Percentiles rank a stretch among this genome's conserved stretches.
Evolutionary conservation across 2,113 vertebrate species (phyloP).

Genomic region (Strix uralensis): DNA sequence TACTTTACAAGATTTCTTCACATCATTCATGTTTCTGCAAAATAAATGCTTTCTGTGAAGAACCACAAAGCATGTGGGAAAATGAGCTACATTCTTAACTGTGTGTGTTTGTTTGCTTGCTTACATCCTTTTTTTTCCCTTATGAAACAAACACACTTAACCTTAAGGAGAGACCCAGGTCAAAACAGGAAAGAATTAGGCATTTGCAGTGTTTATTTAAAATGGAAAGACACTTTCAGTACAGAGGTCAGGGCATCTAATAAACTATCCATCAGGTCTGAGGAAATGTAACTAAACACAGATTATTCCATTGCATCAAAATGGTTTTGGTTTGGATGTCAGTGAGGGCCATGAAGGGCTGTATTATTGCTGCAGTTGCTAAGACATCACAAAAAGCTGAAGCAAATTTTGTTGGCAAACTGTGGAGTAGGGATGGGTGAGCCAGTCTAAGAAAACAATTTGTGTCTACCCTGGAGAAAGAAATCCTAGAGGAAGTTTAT

Average conservation of each 20-base stretch:
- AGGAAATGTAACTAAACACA: constrained; percentile 19
- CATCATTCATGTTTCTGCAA: neutral
- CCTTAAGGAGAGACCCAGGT: neutral
- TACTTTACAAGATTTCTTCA: neutral
- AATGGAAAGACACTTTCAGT: neutral
- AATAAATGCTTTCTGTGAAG: neutral
- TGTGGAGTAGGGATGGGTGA: neutral
- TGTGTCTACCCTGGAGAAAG: constrained; percentile 20
- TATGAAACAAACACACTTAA: neutral
- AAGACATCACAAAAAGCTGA: neutral
- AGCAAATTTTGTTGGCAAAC: constrained; percentile 37
- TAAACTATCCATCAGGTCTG: neutral
- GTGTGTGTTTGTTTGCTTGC: neutral
- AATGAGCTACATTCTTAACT: neutral
- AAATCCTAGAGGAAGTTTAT: constrained; percentile 45
- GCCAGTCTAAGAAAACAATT: constrained; percentile 53
- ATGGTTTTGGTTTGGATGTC: constrained; percentile 14
- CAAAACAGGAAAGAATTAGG: neutral
- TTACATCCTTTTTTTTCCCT: neutral
- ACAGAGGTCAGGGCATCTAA: neutral
- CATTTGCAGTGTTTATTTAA: neutral
- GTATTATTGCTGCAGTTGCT: neutral
- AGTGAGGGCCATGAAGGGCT: constrained; percentile 9
- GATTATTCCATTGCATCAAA: constrained; percentile 22
- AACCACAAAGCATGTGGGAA: neutral